Base-by-base conservation (phyloP, 2,797 vertebrate genomes). In the Eremophila alpestris region DNA sequence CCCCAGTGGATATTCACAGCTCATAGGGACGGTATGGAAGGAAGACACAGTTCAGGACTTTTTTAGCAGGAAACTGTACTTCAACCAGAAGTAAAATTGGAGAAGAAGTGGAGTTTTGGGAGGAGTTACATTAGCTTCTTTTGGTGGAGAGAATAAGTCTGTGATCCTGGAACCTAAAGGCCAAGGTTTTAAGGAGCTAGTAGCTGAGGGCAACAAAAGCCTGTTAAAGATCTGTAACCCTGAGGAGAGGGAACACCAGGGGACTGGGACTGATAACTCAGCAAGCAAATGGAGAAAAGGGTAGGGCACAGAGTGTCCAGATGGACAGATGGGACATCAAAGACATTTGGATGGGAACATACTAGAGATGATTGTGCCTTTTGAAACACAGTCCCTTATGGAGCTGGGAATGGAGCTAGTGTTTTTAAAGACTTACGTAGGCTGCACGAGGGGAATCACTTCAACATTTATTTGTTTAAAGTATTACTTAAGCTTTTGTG, bases 211-310 rank as follows among this genome's bases (percentile, higher is more conserved):
- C 46, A 15, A 63, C 34, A 55, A 68, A 63, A 73, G 18, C 16
- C 51, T 73, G 22, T 17, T 80, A 19, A 68, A 64, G 46, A 71
- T 7, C 34, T 0, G 0, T 21, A 24, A 13, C 1, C 7, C 15
- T 41, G 12, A 22, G 38, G 9, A 62, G 41, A 8, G 16, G 41
- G 41, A 41, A 41, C 16, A 16, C 38, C 38, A 38, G 45, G 16
- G 16, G 6, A 18, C 6, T 51, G 41, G 26, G 40, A 4, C 48
- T 78, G 16, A 40, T 70, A 36, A 51, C n/a, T 75, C 23, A 58
- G 18, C 0, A 1, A 74, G 34, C 8, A 83, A 49, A 58, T 71
- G 27, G 62, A 36, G 17, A 55, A 48, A 67, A 63, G 30, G 27
- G 13, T 40, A 59, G 45, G 54, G 22, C 62, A 70, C 12, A 54